These are phyloP conservation scores for Scomber colias DNA, from an alignment of 2,113 vertebrate genomes.

Conservation along the genomic window DNA sequence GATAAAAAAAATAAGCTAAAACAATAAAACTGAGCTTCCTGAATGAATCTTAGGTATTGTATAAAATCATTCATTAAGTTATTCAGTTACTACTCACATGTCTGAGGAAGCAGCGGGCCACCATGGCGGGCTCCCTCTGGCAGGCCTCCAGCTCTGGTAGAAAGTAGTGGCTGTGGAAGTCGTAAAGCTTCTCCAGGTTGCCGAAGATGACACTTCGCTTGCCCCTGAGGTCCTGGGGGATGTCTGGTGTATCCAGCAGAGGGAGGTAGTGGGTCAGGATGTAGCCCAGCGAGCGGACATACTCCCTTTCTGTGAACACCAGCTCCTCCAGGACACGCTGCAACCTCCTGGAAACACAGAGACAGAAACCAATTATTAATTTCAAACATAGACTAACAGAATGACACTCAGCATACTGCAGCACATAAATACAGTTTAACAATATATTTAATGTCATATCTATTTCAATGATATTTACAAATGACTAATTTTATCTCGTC, in stretches of 20 bases:
- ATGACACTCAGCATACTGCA: no score
- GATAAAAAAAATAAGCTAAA: neutral
- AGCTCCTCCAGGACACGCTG: slow-evolving; percentile 86
- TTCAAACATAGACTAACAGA: neutral
- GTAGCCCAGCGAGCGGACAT: slow-evolving; percentile 82
- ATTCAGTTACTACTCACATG: slow-evolving; percentile 73
- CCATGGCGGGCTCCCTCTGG: slow-evolving; percentile 77
- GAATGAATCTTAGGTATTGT: neutral
- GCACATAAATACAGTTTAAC: no score
- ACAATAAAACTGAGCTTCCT: neutral
- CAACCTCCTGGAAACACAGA: slow-evolving; percentile 76
- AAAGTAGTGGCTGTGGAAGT: slow-evolving; percentile 86
- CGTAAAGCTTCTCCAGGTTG: slow-evolving; percentile 86
- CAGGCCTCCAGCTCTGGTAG: slow-evolving; percentile 85
- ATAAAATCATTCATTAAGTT: neutral
- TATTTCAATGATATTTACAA: no score
- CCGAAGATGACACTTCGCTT: slow-evolving; percentile 85
- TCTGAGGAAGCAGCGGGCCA: slow-evolving; percentile 85
- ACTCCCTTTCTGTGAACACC: slow-evolving; percentile 85
- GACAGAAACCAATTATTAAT: neutral
- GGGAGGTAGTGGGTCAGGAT: slow-evolving; percentile 85
- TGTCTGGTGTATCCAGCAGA: slow-evolving; percentile 82
- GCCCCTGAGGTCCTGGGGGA: slow-evolving; percentile 85
- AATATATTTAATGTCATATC: no score
- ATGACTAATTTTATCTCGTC: no score